phyloP scores from a whole-genome alignment of 2,113 vertebrate species.

The Rafetus swinhoei region DNA sequence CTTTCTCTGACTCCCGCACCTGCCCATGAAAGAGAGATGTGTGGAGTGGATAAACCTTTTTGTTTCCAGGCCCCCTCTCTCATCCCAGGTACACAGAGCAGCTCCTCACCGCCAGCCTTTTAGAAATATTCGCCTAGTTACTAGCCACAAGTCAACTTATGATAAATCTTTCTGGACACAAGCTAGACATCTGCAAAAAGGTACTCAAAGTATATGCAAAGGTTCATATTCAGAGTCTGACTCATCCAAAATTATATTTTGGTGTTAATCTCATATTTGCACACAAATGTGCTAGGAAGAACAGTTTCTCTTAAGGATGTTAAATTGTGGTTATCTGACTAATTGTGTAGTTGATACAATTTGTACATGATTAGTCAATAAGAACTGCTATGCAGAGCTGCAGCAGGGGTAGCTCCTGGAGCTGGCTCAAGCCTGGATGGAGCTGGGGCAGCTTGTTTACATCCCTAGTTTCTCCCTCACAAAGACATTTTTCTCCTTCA shows the following conservation, averaged over 20 bases:
- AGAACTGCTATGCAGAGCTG: too few relatives aligned
- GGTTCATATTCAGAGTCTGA: neutral
- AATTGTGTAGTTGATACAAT: too few relatives aligned
- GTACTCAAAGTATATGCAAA: fast-evolving
- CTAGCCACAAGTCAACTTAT: fast-evolving
- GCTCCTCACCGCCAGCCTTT: fast-evolving
- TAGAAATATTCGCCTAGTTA: neutral
- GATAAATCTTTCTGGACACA: fast-evolving
- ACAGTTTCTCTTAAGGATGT: neutral
- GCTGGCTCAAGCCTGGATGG: too few relatives aligned
- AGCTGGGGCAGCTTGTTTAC: too few relatives aligned
- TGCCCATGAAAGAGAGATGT: neutral
- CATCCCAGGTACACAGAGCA: neutral
- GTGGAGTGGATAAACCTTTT: too few relatives aligned
- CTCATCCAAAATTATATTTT: neutral
- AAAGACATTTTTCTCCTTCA: neutral
- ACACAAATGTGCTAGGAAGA: neutral
- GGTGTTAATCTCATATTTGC: fast-evolving
- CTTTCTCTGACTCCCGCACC: neutral
- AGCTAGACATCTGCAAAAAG: neutral
- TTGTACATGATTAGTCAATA: too few relatives aligned
- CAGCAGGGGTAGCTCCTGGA: too few relatives aligned
- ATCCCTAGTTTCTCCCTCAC: fast-evolving
- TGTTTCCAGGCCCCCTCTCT: too few relatives aligned
- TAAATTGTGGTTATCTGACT: too few relatives aligned